Conservation (phyloP, 2,113 vertebrate species). For the Butorides virescens region DNA sequence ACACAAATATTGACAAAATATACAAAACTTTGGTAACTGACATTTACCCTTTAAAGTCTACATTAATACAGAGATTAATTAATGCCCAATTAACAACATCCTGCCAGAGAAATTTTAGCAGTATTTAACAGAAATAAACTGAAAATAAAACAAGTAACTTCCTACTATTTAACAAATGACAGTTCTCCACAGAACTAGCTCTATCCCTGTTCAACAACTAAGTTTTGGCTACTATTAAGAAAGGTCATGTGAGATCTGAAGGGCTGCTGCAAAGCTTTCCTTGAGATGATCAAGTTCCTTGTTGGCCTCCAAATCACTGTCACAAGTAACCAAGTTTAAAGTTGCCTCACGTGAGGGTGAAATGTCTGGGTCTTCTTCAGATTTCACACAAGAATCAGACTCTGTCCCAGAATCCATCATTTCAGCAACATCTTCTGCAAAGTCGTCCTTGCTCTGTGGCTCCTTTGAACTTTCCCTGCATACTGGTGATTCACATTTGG, state of each 20-base stretch:
- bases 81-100: background rate
- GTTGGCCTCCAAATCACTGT: conserved; percentile 12
- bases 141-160: background rate
- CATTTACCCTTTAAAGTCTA: background rate
- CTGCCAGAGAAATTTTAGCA: background rate
- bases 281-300: conserved; percentile 22
- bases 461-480: background rate
- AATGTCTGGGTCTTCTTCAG: background rate
- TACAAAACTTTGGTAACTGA: background rate
- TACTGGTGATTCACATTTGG: background rate
- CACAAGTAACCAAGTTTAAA: background rate
- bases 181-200: background rate
- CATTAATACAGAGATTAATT: background rate
- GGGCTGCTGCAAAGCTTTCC: background rate
- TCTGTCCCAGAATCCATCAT: background rate
- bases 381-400: background rate
- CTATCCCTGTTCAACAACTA: background rate
- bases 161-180: background rate
- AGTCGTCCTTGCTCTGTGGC: background rate
- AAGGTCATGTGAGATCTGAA: background rate
- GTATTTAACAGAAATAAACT: background rate
- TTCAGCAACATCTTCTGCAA: background rate
- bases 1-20: background rate
- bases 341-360: background rate
- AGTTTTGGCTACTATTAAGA: background rate